Evolutionary conservation across 2,797 vertebrate species (phyloP).

Genomic region (Syncerus caffer): DNA sequence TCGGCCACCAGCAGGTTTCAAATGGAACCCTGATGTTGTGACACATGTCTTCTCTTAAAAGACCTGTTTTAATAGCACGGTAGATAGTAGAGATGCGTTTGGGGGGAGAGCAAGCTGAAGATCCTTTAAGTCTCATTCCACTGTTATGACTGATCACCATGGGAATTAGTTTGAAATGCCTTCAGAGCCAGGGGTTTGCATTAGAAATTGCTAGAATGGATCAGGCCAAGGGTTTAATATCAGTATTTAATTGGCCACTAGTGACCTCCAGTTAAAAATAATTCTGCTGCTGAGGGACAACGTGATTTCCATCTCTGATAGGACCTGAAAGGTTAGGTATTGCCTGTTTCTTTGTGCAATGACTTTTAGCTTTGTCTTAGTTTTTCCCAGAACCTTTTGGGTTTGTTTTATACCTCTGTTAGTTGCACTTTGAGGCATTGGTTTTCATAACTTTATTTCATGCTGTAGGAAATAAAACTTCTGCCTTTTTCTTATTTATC

Average conservation of each 20-base stretch:
- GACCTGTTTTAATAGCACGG: neutral
- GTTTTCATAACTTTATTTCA: neutral
- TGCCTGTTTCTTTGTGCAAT: neutral
- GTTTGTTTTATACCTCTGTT: neutral
- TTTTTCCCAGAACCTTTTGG: neutral
- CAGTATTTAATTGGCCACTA: neutral
- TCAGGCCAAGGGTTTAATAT: neutral
- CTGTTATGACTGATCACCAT: neutral
- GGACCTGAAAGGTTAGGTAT: neutral
- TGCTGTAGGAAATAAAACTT: neutral
- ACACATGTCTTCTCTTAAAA: neutral
- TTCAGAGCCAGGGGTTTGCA: neutral
- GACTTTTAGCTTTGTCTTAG: neutral
- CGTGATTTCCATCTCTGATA: neutral
- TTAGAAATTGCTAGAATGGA: constrained; percentile 1
- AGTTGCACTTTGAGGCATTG: neutral
- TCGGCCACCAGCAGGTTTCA: neutral
- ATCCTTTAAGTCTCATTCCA: neutral
- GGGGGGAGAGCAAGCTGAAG: neutral
- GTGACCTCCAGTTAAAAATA: neutral
- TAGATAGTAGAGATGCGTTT: neutral
- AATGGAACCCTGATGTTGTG: neutral
- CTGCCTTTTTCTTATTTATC: neutral
- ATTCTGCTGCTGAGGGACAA: neutral
- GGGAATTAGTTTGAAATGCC: constrained; percentile 27